Percentiles rank a stretch among this genome's conserved stretches.
phyloP scores from a whole-genome alignment of 2,113 vertebrate genomes.

The Microcebus tavaratra region DNA sequence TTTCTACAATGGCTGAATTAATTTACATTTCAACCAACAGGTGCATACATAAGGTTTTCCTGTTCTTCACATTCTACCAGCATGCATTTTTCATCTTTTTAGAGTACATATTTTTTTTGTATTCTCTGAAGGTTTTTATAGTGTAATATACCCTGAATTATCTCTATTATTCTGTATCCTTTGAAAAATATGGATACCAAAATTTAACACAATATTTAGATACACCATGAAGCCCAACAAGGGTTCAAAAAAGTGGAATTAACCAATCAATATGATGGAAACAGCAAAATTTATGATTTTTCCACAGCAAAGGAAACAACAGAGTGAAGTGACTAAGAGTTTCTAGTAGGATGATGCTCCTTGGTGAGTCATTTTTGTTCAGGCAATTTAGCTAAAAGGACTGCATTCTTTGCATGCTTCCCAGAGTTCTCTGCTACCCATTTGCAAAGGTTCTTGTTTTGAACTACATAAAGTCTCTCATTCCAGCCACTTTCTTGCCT shows the following conservation, averaged over 20 bases:
- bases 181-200: not conserved
- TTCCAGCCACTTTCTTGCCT: not conserved
- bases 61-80: not conserved
- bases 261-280: not conserved
- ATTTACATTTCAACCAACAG: not conserved
- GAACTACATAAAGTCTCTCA: not conserved
- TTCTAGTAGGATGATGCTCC: not conserved
- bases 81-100: not conserved
- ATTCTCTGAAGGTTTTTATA: not conserved
- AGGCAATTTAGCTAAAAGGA: constrained; percentile 11
- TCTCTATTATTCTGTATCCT: not conserved
- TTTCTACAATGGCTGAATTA: not conserved
- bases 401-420: not conserved
- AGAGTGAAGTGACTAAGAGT: not conserved
- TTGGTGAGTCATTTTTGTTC: constrained; percentile 21
- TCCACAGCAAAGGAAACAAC: not conserved
- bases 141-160: not conserved
- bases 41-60: not conserved
- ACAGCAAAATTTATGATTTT: not conserved
- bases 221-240: not conserved
- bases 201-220: not conserved
- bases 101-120: not conserved
- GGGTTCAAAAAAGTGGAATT: not conserved
- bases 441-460: constrained; percentile 26
- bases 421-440: not conserved